Base-by-base conservation (phyloP, 1,140 invertebrate species). In the Sarcophaga bullata region DNA sequence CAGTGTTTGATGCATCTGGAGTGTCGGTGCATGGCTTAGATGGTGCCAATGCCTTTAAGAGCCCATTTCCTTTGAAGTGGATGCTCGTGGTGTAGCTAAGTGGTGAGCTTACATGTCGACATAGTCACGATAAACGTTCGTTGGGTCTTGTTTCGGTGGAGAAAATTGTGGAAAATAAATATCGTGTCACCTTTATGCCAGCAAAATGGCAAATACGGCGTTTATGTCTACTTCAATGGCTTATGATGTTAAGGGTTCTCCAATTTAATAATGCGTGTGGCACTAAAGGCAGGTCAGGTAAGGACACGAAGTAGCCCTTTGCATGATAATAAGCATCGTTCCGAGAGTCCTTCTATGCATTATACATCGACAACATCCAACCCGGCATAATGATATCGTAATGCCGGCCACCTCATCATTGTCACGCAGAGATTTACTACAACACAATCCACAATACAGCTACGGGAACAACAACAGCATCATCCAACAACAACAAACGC, bases 1-100 rank as follows among this genome's bases (percentile, higher is more conserved):
- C 98, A 88, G 98, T 99, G 0, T 99, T 98, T 86, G 98, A 99
- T 91, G 96, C 98, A 0, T 95, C 96, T 84, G 95, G 96, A 15
- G 95, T 98, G 15, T 94, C 95, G 83, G 94, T 97, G 80, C 92
- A 92, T 82, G 93, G 93, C 2, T 85, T 94, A 5, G 96, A 98
- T 87, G 94, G 95, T 58, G 94, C 95, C 95, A 52, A 91, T 95
- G 85, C 94, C 96, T 0, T 86, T 94, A 90, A 95, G 91, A 89
- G 96, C 92, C 85, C 96, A 92, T 86, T n/a, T 95, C 94, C 46
- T 98, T 98, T 82, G 92, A 94, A 84, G 93, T 96, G n/a, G 96
- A 97, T 85, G 93, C 96, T 0, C 93, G 94, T 73, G 94, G 94
- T 58, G 96, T 96, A 10, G 96, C 96, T 97, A 11, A 93, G 95